A percentile compares a stretch with the other conserved stretches of the same genome.
Evolutionary conservation across 2,113 vertebrate species (phyloP).

Genomic region (Cichladusa arquata): DNA sequence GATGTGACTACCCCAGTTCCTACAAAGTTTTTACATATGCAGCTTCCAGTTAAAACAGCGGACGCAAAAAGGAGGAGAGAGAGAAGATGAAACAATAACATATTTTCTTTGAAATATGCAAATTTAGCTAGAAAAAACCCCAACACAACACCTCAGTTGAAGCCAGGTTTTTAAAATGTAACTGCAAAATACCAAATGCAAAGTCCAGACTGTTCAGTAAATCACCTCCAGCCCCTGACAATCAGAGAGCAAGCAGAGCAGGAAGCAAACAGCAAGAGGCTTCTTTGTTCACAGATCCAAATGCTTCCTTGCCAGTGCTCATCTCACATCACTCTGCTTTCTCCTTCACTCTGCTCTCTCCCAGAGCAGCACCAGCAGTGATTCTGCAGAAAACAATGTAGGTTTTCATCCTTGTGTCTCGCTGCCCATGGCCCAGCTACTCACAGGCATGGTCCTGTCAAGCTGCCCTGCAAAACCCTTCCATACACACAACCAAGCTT

Average conservation of each 20-base stretch:
- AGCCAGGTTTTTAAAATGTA: neutral
- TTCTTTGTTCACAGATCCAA: conserved; percentile 32
- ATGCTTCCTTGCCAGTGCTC: neutral
- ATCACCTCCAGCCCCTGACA: neutral
- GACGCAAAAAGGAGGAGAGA: neutral
- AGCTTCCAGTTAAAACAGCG: neutral
- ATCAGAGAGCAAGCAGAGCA: neutral
- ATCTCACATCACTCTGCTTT: neutral
- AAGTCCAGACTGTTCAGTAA: neutral
- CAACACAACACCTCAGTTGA: neutral
- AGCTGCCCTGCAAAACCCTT: neutral
- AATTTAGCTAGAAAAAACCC: neutral
- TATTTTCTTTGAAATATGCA: neutral
- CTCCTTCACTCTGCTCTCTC: neutral
- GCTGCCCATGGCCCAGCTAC: neutral
- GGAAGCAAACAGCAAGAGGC: conserved; percentile 35
- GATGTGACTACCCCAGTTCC: neutral
- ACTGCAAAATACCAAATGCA: conserved; percentile 2
- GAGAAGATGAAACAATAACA: neutral
- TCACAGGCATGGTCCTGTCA: neutral
- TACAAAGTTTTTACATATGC: neutral
- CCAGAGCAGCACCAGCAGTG: neutral
- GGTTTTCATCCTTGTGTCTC: neutral
- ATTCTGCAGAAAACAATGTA: neutral
- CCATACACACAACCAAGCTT: neutral